Base-by-base conservation (phyloP, 2,113 vertebrate genomes). In the Gavia stellata region DNA sequence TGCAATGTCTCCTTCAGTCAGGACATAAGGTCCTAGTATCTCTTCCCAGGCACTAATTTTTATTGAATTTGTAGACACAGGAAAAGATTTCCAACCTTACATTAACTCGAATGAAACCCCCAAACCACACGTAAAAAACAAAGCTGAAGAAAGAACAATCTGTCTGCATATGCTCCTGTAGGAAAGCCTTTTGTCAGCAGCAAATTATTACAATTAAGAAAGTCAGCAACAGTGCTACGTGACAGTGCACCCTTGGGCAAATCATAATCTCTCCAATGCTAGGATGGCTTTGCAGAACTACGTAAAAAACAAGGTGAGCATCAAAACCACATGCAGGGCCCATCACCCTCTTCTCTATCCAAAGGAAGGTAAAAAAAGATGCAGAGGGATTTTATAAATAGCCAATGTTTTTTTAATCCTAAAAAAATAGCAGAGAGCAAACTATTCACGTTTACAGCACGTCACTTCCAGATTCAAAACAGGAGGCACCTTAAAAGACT, bases 1-100 rank as follows among this genome's bases (percentile, higher is more conserved):
- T 25, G 33, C 0, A 0, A 80, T 8, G 14, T 12, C 36, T 56
- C 21, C 44, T 75, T 63, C 40, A 44, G 58, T 9, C 53, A 78
- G 40, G 50, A 81, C 50, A 78, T 40, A 36, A 47, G 26, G 24
- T 29, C 44, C 24, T 25, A 61, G 34, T n/a, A 65, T 3, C 6
- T 67, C 56, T 42, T 72, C 44, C 61, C 56, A 74, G 31, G 20
- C 26, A 53, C n/a, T 47, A 17, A 36, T 15, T 89, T 73, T 47
- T 55, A 42, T 1, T 79, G 18, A 34, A 62, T 74, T 45, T 62
- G 40, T 10, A 87, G 45, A 68, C 38, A 70, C 14, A 26, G 63
- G 47, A 55, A 38, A 20, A 24, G 9, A 74, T 78, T 81, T 79
- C 45, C 55, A 73, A 33, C 23, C 24, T 44, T 26, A 1, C 4